These are phyloP conservation scores for Ceratina calcarata DNA, from an alignment of 1,140 invertebrate species.

Conservation along the genomic window DNA sequence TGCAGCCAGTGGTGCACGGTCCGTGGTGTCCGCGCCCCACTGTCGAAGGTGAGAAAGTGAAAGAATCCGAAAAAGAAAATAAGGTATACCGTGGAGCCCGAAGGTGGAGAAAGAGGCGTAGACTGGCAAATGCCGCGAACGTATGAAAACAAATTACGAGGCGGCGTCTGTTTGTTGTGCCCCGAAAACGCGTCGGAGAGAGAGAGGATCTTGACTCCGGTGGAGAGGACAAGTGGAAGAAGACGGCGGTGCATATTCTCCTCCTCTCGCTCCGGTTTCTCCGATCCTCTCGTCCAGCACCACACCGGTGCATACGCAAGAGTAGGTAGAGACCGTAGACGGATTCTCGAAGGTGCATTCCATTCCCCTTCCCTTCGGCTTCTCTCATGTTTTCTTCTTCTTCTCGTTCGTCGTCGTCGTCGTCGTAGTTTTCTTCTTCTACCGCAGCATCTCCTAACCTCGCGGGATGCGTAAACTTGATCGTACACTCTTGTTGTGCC, in stretches of 20 bases:
- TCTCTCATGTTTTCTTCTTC: slow-evolving; percentile 39
- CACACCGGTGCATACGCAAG: slow-evolving; percentile 57
- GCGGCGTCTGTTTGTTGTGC: slow-evolving; percentile 78
- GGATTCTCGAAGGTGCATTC: slow-evolving; percentile 73
- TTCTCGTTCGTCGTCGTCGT: too few species aligned
- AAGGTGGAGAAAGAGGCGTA: slow-evolving; percentile 68
- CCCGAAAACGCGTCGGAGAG: slow-evolving; percentile 28
- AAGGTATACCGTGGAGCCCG: slow-evolving; percentile 20
- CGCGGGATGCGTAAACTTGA: slow-evolving; percentile 44
- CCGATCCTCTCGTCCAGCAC: slow-evolving; percentile 25
- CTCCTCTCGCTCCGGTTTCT: slow-evolving; percentile 39
- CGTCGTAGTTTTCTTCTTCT: slow-evolving; percentile 14
- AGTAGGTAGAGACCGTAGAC: slow-evolving; percentile 60
- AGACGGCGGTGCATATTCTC: slow-evolving; percentile 33
- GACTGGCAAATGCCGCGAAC: slow-evolving; percentile 74
- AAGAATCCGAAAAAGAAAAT: slow-evolving; percentile 45
- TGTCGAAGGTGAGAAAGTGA: slow-evolving; percentile 46
- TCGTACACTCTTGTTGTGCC: slow-evolving; percentile 29
- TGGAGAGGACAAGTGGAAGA: background rate
- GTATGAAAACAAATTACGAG: slow-evolving; percentile 80
- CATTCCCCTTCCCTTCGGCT: slow-evolving; percentile 53
- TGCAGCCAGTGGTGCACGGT: background rate
- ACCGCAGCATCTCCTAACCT: slow-evolving; percentile 32
- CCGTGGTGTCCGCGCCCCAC: slow-evolving; percentile 4
- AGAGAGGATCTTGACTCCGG: slow-evolving; percentile 4